These are phyloP conservation scores for Mactra quadrangularis DNA, from an alignment of 1,140 invertebrate species.

Conservation along the genomic window DNA sequence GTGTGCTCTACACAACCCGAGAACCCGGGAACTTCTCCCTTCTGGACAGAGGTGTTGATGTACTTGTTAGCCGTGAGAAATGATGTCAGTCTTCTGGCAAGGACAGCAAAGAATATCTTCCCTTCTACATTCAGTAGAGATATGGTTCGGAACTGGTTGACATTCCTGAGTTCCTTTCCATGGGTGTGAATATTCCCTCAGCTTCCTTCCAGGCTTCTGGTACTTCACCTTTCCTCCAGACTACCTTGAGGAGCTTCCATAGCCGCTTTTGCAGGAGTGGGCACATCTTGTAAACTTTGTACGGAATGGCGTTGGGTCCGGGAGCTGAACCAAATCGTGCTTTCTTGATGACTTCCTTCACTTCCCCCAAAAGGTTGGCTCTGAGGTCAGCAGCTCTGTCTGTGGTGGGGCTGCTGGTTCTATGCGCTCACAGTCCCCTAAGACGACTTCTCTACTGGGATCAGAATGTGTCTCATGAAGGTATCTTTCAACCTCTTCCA, in stretches of 20 bases:
- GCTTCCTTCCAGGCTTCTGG: constrained; percentile 25
- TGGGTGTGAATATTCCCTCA: constrained; percentile 7
- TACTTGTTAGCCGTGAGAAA: constrained; percentile 21
- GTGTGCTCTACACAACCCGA: constrained; percentile 39
- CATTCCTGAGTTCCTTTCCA: background rate
- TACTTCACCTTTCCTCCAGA: constrained; percentile 34
- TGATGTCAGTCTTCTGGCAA: constrained; percentile 42
- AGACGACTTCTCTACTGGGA: background rate
- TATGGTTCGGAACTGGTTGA: background rate
- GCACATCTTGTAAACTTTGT: constrained; percentile 53
- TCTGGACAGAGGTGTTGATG: constrained; percentile 46
- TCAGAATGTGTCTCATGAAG: constrained; percentile 20
- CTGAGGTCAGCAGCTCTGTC: constrained; percentile 3
- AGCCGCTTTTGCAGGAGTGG: constrained; percentile 33
- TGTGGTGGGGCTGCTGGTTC: constrained; percentile 7
- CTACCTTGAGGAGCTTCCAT: constrained; percentile 40
- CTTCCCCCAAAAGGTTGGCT: constrained; percentile 36
- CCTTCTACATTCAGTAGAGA: background rate
- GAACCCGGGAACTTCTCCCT: constrained; percentile 41
- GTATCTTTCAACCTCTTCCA: constrained; percentile 46
- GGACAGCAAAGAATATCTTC: constrained; percentile 29
- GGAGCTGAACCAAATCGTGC: constrained; percentile 24
- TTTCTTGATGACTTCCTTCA: constrained; percentile 31
- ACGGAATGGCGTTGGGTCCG: constrained; percentile 44
- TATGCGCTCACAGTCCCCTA: constrained; percentile 24